Base-by-base conservation (phyloP, 1,140 invertebrate genomes). In the Ceratina calcarata region DNA sequence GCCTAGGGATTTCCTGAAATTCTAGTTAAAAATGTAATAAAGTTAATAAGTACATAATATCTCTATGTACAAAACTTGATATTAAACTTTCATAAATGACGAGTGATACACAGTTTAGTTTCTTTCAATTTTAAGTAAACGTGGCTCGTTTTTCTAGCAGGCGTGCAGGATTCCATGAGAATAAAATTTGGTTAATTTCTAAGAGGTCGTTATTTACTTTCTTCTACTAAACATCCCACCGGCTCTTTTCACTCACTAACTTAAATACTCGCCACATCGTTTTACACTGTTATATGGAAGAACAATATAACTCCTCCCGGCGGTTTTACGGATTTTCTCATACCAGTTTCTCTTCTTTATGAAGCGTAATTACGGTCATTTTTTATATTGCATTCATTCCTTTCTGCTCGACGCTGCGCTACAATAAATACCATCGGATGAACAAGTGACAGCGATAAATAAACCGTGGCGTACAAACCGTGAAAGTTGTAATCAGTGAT, bases 321-420 rank as follows among this genome's bases (percentile, higher is more conserved):
- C 20, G 20, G n/a, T 61, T 24, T 27, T 49, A 13, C 32, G 22
- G 10, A 27, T 45, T 15, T 61, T 45, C 16, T 72, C 57, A 0
- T 6, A 24, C 1, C 57, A 18, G 13, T 74, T 65, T 74, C 72
- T 65, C 61, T 22, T 74, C 72, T 74, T 65, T 65, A 53, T 3
- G 61, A 55, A 37, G 3, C 61, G 24, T 55, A 74, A 65, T 65
- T 74, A 51, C 49, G 16, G 49, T 24, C 32, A 74, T 74, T 74
- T 51, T 53, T 27, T 58, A n/a, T 16, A 65, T n/a, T 0, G 8
- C 8, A 15, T 27, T 8, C 6, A 7, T 24, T 4, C 18, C 12
- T n/a, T 66, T 60, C 10, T 27, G 62, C 6, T 3, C 13, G 1
- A 4, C 53, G 24, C 57, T 18, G 3, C 8, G 20, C 51, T 49